Percentiles rank a stretch among this genome's conserved stretches.
phyloP scores from a whole-genome alignment of 2,113 vertebrate genomes.

The Merops nubicus region DNA sequence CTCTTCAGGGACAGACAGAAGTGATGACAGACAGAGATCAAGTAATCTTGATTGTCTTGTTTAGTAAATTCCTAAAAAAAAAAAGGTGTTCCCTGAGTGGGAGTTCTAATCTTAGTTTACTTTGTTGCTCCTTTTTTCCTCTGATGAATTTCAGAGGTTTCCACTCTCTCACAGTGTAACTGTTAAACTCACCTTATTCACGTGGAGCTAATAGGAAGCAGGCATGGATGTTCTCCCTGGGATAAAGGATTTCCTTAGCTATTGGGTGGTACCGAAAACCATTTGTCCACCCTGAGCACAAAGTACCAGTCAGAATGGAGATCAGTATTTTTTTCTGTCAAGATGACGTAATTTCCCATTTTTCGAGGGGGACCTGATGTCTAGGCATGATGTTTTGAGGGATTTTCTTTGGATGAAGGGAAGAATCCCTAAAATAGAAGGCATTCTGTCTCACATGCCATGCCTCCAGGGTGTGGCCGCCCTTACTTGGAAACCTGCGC shows the following conservation, averaged over 20 bases:
- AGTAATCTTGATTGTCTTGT: background rate
- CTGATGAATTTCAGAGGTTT: background rate
- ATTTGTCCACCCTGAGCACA: background rate
- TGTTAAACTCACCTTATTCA: background rate
- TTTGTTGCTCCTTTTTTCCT: background rate
- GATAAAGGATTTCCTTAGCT: background rate
- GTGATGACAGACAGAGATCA: no score
- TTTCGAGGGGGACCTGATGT: background rate
- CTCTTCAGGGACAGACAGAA: no score
- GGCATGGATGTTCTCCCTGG: background rate
- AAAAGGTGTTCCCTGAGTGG: background rate
- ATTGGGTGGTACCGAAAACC: background rate
- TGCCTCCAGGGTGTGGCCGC: slow-evolving; percentile 62
- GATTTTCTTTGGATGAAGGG: slow-evolving; percentile 70
- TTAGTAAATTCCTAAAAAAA: background rate
- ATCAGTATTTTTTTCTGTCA: slow-evolving; percentile 1
- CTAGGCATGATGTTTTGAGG: slow-evolving; percentile 70
- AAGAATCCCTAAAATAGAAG: slow-evolving; percentile 63
- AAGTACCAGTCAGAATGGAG: slow-evolving; percentile 32
- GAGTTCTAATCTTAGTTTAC: background rate
- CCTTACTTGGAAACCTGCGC: slow-evolving; percentile 58
- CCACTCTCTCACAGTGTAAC: background rate
- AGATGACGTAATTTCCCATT: slow-evolving; percentile 46
- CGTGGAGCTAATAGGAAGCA: background rate
- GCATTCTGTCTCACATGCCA: slow-evolving; percentile 69